These are phyloP conservation scores for Silurus lanzhouensis DNA, from an alignment of 2,797 vertebrate genomes.

Conservation along the genomic window DNA sequence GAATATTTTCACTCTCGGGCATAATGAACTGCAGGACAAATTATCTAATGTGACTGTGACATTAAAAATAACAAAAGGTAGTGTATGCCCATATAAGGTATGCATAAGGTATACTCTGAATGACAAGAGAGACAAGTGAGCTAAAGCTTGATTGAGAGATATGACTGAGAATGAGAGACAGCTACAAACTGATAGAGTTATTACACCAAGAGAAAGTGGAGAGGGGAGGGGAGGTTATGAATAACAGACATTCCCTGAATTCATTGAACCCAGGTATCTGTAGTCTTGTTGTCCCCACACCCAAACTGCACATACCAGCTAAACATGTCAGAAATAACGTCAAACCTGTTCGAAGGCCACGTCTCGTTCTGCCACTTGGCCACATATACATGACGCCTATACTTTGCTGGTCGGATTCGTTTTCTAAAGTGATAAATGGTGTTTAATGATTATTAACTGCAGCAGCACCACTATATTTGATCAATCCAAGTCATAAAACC, in stretches of 20 bases:
- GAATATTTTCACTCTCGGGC: too few species aligned
- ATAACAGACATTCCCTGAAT: conserved; percentile 41
- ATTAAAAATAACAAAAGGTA: not conserved
- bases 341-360: conserved; percentile 26
- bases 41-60: not conserved
- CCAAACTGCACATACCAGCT: conserved; percentile 39
- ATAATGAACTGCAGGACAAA: not conserved
- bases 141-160: not conserved
- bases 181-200: too few species aligned
- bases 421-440: not conserved
- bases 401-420: not conserved
- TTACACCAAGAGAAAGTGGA: not conserved
- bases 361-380: not conserved
- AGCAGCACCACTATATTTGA: not conserved
- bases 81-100: not conserved
- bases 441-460: not conserved
- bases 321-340: not conserved
- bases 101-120: not conserved
- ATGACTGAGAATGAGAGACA: not conserved
- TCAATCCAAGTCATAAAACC: not conserved
- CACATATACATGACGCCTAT: not conserved
- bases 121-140: not conserved
- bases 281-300: conserved; percentile 28
- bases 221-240: conserved; percentile 8
- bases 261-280: conserved; percentile 16